Conservation (phyloP, 2,797 vertebrate genomes). For the Artibeus jamaicensis region DNA sequence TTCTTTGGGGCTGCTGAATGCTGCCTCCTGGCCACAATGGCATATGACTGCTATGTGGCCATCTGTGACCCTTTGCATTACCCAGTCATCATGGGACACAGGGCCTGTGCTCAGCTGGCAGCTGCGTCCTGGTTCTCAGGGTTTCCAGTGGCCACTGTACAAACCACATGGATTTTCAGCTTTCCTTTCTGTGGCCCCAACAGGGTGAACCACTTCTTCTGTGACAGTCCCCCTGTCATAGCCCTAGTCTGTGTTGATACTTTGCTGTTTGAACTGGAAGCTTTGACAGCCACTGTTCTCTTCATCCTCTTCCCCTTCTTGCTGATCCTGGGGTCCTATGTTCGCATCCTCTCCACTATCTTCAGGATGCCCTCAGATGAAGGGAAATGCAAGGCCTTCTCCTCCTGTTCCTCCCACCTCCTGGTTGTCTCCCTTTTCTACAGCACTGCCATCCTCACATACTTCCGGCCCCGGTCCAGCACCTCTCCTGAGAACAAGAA, state of each 20-base stretch:
- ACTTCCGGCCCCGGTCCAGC: conserved; percentile 64
- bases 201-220: conserved; percentile 77
- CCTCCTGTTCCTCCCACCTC: conserved; percentile 77
- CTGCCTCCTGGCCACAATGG: conserved; percentile 76
- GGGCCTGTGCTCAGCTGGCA: conserved; percentile 67
- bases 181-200: conserved; percentile 77
- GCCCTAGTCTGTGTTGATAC: conserved; percentile 74
- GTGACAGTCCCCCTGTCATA: conserved; percentile 74
- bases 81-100: conserved; percentile 65
- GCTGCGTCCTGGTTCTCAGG: conserved; percentile 75
- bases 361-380: conserved; percentile 69
- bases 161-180: conserved; percentile 77
- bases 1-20: conserved; percentile 77
- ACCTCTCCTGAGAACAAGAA: conserved; percentile 71
- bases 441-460: conserved; percentile 72
- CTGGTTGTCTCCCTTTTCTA: conserved; percentile 77
- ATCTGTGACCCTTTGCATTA: conserved; percentile 75
- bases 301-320: conserved; percentile 73
- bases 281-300: conserved; percentile 64
- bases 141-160: conserved; percentile 73
- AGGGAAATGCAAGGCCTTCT: conserved; percentile 70
- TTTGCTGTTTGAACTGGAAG: conserved; percentile 70
- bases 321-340: conserved; percentile 74
- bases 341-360: conserved; percentile 65
- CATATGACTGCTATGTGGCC: conserved; percentile 73